phyloP scores from a whole-genome alignment of 2,888 invertebrate species.

The Teinopalpus imperialis region DNA sequence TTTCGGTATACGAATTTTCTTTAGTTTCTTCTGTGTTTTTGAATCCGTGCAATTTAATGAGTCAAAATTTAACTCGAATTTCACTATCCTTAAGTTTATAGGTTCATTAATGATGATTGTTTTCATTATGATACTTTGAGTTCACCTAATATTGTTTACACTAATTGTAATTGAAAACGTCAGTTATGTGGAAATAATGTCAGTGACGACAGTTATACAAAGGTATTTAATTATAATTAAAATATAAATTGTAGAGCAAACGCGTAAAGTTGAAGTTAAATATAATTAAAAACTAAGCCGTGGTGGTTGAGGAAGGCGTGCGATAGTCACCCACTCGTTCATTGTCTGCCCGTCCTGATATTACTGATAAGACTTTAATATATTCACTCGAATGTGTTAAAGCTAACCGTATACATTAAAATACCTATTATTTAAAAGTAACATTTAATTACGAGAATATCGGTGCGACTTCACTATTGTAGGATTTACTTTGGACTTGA shows the following conservation, averaged over 20 bases:
- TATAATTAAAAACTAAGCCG: constrained; percentile 24
- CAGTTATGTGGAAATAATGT: background rate
- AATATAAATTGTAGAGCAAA: background rate
- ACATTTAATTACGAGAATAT: too few species aligned
- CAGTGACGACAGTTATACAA: background rate
- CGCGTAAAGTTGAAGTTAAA: constrained; percentile 17
- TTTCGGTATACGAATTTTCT: constrained; percentile 55
- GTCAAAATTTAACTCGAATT: constrained; percentile 66
- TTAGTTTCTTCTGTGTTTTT: constrained; percentile 43
- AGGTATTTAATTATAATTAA: constrained; percentile 1
- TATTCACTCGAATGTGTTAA: constrained; percentile 68
- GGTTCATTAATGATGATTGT: constrained; percentile 62
- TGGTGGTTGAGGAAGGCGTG: constrained; percentile 36
- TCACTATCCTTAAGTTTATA: constrained; percentile 70
- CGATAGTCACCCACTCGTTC: constrained; percentile 72
- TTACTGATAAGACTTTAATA: constrained; percentile 67
- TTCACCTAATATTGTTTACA: constrained; percentile 18
- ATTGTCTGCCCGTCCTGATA: constrained; percentile 58
- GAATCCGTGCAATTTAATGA: constrained; percentile 42
- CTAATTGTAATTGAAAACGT: constrained; percentile 15
- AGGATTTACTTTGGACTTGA: too few species aligned
- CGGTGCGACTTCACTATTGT: too few species aligned
- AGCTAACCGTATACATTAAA: constrained; percentile 45
- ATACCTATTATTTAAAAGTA: too few species aligned
- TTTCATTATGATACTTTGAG: constrained; percentile 48